Percentiles rank a stretch among this genome's conserved stretches.
phyloP scores from a whole-genome alignment of 1,140 invertebrate genomes.

The Drosophila melanica region DNA sequence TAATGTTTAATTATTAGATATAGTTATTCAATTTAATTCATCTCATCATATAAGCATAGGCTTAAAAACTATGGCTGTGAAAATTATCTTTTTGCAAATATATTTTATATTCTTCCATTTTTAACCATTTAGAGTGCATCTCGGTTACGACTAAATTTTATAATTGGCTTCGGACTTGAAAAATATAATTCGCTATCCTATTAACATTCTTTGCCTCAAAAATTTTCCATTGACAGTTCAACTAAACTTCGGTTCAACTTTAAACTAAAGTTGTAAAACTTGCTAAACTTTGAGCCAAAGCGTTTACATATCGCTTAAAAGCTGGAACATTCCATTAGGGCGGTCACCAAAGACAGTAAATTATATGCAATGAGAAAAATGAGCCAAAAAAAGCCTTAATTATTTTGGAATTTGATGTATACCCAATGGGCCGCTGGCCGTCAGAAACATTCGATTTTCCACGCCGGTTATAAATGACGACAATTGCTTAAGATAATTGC shows the following conservation, averaged over 20 bases:
- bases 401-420: neutral
- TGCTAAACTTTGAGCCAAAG: neutral
- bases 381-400: neutral
- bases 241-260: slow-evolving; percentile 12
- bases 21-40: too few relatives aligned
- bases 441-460: slow-evolving; percentile 21
- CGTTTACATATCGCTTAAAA: slow-evolving; percentile 8
- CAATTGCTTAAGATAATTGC: slow-evolving; percentile 70
- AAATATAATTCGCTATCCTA: neutral
- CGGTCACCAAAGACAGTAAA: neutral
- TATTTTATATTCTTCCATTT: neutral
- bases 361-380: neutral
- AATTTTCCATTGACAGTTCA: slow-evolving; percentile 24
- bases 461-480: slow-evolving; percentile 57
- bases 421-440: slow-evolving; percentile 1
- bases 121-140: neutral
- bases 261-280: neutral
- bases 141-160: neutral
- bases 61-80: too few relatives aligned
- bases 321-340: neutral
- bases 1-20: too few relatives aligned
- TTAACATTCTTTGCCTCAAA: slow-evolving; percentile 13
- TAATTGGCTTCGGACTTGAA: slow-evolving; percentile 14
- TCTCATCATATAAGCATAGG: too few relatives aligned
- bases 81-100: neutral